Base-by-base conservation (phyloP, 2,888 invertebrate genomes). In the Ochlodes sylvanus region DNA sequence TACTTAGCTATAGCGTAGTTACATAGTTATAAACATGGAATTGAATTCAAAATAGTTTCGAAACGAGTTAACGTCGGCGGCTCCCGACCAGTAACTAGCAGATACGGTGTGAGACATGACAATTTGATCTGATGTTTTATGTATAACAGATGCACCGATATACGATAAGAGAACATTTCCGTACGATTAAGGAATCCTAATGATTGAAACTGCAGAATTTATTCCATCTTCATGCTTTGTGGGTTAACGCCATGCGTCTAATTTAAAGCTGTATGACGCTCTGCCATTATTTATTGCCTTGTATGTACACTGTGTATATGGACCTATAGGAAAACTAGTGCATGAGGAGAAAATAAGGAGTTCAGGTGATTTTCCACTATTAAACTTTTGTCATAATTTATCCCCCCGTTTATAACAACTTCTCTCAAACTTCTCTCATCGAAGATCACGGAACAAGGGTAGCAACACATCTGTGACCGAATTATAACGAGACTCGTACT, bases 241-340 rank as follows among this genome's bases (percentile, higher is more conserved):
- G 66, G 66, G 66, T 67, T 67, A 67, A 61, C 66, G 66, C 66
- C 66, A 67, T 61, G 42, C 66, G 66, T 67, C 60, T 67, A 67
- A 67, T 54, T 66, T 66, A 54, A 63, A 54, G 27, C 58, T 15
- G 58, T 60, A 66, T 58, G 65, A 66, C 58, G 42, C n/a, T 41
- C 14, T 32, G 56, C 15, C 44, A 52, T 52, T 58, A 54, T 38
- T 58, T 47, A 56, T 64, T 56, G 41, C 65, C 65, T 58, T 66
- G 41, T 66, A 66, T 17, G 65, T 38, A 15, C 10, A 27, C 17
- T 47, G 56, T 57, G 27, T 64, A 21, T 64, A 63, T n/a, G 44
- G 54, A 42, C n/a, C 54, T 55, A 44, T 14, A 52, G 52, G 21
- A 41, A 42, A 21, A 60, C 21, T 21, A 27, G 58, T 60, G n/a